Evolutionary conservation across 1,140 invertebrate genomes (phyloP), one percentile per base, ranked within the genome.

Genomic region (Bombus sylvicola): DNA sequence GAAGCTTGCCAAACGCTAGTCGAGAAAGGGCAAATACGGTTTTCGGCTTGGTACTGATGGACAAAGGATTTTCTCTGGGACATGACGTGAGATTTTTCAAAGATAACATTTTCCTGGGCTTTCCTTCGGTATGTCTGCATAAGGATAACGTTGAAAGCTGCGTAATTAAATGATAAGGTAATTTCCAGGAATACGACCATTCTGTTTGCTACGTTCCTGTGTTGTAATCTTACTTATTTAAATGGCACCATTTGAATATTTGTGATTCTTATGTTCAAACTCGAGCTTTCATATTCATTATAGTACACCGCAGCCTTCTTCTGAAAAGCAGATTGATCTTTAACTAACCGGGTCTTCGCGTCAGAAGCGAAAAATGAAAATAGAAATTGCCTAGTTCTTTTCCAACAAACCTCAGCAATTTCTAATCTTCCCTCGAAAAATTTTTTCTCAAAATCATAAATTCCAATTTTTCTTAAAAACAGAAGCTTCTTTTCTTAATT

Each of bases 1-100:
- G 57, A 59, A 81, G 87, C 66, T 91, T 90, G 87, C 89, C 89
- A 90, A 91, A 90, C 87, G 81, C 84, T 84, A 84, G 77, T 73
- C 77, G 47, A 83, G 79, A 90, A 69, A 84, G 78, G 83, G 83
- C 89, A 88, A 91, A 88, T 85, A 90, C 80, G 83, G 82, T 88
- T 85, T 66, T 72, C 76, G 69, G 53, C 81, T 80, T 86, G 79
- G 78, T 87, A 81, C 85, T 74, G 85, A 82, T 82, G 89, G 79
- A 90, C 89, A 90, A 90, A 90, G 86, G 76, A 90, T 88, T 90
- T 90, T 86, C 43, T 83, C 31, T 84, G 71, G 72, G 69, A 82
- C 64, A 88, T 77, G 82, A 85, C 88, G 86, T 85, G 83, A 87
- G 86, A 88, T 85, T 87, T 85, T 80, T 75, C 75, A 57, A 59